phyloP scores from a whole-genome alignment of 2,797 vertebrate species.

The Acanthis flammea region DNA sequence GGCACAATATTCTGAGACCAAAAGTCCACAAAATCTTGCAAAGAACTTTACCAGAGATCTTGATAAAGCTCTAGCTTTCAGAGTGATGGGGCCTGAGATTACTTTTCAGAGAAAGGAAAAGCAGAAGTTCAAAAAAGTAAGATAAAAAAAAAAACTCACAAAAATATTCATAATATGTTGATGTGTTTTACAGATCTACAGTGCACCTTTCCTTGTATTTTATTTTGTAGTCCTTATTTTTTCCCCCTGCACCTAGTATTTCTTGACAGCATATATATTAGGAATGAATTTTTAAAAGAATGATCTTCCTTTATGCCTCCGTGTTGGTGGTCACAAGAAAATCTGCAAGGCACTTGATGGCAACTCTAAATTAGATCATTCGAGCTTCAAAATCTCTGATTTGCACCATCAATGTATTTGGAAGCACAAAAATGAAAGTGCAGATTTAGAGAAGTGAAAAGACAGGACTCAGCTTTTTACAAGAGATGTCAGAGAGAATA shows the following conservation, averaged over 20 bases:
- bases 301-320: not conserved
- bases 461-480: not conserved
- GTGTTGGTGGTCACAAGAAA: slow-evolving; percentile 1
- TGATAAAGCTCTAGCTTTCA: not conserved
- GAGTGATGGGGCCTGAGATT: not conserved
- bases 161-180: slow-evolving; percentile 19
- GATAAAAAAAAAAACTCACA: not conserved
- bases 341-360: not conserved
- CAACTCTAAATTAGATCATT: not conserved
- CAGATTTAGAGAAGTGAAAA: not conserved
- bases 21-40: not conserved
- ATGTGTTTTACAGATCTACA: slow-evolving; percentile 15
- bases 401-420: not conserved
- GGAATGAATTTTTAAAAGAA: not conserved
- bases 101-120: not conserved
- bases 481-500: not conserved
- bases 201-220: not conserved
- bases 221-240: slow-evolving; percentile 3
- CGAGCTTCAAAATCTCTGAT: not conserved
- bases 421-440: not conserved
- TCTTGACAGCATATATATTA: not conserved
- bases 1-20: not conserved
- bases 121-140: not conserved
- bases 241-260: not conserved
- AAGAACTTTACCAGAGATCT: not conserved